phyloP scores from a whole-genome alignment of 35 echinoderm and acorn worm genomes.

The Ophiothrix spiculata region DNA sequence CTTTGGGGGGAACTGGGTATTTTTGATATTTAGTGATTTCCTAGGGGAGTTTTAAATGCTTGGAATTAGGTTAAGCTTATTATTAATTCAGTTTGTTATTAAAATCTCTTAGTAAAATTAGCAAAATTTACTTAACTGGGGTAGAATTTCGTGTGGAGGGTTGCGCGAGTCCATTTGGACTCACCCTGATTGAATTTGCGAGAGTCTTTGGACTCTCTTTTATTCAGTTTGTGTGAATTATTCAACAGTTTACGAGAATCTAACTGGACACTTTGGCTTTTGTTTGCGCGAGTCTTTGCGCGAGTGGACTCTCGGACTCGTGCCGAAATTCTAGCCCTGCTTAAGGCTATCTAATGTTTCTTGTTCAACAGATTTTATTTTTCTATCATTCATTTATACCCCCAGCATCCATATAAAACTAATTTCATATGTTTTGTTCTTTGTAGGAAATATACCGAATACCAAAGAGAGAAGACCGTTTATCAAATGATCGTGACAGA shows the following conservation, averaged over 20 bases:
- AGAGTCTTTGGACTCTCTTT: too few relatives aligned
- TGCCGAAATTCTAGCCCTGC: too few relatives aligned
- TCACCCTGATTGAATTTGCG: too few relatives aligned
- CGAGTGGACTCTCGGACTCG: too few relatives aligned
- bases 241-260: too few relatives aligned
- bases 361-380: neutral
- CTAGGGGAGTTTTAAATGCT: too few relatives aligned
- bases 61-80: neutral
- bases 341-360: neutral
- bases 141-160: neutral
- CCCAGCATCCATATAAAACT: neutral
- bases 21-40: too few relatives aligned
- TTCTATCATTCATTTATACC: neutral
- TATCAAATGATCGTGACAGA: conserved; percentile 5
- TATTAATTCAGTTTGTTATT: neutral
- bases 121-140: neutral
- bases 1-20: too few relatives aligned
- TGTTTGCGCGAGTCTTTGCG: too few relatives aligned
- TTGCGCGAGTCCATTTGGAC: too few relatives aligned
- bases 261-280: too few relatives aligned
- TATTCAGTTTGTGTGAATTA: too few relatives aligned
- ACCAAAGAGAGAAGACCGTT: conserved; percentile 82
- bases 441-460: conserved; percentile 94
- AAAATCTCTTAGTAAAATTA: neutral
- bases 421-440: conserved; percentile 21